Evolutionary conservation across 2,113 vertebrate genomes (phyloP).

Genomic region (Gobius niger): DNA sequence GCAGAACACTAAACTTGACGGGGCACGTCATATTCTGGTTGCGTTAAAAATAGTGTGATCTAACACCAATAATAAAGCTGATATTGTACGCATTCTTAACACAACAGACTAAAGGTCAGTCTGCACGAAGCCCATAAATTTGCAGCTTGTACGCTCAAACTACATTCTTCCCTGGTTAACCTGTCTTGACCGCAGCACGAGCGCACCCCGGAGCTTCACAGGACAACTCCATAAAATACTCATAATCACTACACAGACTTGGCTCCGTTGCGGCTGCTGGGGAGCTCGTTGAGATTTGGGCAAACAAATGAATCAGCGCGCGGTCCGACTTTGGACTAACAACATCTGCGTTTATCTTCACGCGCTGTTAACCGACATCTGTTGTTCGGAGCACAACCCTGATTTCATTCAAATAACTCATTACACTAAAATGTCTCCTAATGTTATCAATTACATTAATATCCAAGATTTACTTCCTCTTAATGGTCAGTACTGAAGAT

Average conservation of each 20-base stretch:
- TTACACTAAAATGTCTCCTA: constrained; percentile 30
- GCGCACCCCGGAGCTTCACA: constrained; percentile 42
- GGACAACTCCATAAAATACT: constrained; percentile 57
- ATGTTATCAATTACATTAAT: constrained; percentile 47
- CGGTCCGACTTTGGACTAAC: constrained; percentile 43
- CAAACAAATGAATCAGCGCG: constrained; percentile 56
- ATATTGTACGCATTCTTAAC: no score
- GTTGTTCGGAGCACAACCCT: constrained; percentile 45
- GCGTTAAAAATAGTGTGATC: not conserved
- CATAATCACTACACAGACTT: constrained; percentile 38
- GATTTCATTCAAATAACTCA: constrained; percentile 38
- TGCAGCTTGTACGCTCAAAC: not conserved
- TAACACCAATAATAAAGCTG: no score
- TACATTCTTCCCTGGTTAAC: constrained; percentile 32
- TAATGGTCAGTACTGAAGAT: not conserved
- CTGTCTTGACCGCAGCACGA: constrained; percentile 55
- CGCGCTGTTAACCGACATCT: constrained; percentile 56
- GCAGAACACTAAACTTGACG: not conserved
- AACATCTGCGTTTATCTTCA: constrained; percentile 61
- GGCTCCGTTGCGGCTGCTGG: constrained; percentile 31
- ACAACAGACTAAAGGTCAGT: no score
- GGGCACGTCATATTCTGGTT: not conserved
- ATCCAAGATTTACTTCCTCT: constrained; percentile 38
- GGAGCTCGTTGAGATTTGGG: constrained; percentile 41
- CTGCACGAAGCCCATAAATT: not conserved